A percentile compares a stretch with the other conserved stretches of the same genome.
These are phyloP conservation scores for Ptychodera flava DNA, from an alignment of 35 echinoderm and acorn worm genomes.

Conservation along the genomic window DNA sequence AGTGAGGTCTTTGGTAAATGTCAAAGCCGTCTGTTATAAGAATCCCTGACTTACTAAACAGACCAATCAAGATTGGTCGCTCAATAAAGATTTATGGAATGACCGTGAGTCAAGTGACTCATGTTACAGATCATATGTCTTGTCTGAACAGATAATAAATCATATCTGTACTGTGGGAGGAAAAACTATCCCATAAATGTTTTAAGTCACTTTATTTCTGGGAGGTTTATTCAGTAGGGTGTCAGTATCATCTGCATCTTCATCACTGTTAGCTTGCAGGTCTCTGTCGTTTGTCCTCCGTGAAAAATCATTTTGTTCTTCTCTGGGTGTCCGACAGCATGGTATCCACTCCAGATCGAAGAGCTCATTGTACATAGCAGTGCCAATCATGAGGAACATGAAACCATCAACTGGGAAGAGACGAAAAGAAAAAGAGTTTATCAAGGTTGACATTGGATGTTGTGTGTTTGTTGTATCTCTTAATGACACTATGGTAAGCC, in stretches of 20 bases:
- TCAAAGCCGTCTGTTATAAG: too few species aligned
- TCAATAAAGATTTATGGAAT: too few species aligned
- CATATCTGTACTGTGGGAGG: too few species aligned
- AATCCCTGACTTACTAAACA: too few species aligned
- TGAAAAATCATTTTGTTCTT: neutral
- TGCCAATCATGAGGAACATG: constrained; percentile 74
- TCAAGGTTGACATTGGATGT: neutral
- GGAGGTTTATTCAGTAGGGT: too few species aligned
- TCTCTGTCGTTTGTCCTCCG: constrained; percentile 17
- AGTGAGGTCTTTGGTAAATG: too few species aligned
- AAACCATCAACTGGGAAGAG: constrained; percentile 77
- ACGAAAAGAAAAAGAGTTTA: neutral
- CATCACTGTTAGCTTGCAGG: constrained; percentile 11
- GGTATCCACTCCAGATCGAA: constrained; percentile 73
- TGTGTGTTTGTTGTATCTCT: neutral
- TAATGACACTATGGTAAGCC: neutral
- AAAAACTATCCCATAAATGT: too few species aligned
- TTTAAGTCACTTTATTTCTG: too few species aligned
- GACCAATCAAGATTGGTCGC: too few species aligned
- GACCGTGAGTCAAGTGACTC: too few species aligned
- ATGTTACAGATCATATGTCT: too few species aligned
- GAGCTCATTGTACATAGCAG: constrained; percentile 70
- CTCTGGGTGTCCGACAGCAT: constrained; percentile 8
- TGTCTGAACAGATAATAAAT: too few species aligned
- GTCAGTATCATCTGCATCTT: neutral